phyloP scores from a whole-genome alignment of 2,888 invertebrate species.

The Periphyllus acericola region DNA sequence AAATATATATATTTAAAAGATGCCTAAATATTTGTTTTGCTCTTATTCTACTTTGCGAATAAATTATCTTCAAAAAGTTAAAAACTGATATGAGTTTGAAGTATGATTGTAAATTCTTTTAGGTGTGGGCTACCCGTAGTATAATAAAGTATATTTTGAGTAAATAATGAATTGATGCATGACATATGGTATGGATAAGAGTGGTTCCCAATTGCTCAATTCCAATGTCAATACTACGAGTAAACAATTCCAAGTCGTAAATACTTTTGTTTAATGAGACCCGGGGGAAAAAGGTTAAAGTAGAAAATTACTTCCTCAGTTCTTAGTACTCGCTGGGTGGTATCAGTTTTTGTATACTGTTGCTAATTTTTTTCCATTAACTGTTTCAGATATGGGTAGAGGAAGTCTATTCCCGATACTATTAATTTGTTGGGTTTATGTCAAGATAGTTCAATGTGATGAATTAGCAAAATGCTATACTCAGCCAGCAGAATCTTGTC shows the following conservation, averaged over 20 bases:
- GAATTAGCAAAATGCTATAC: slow-evolving; percentile 39
- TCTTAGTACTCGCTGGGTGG: neutral
- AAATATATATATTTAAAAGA: neutral
- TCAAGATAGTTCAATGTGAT: slow-evolving; percentile 24
- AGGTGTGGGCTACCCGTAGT: neutral
- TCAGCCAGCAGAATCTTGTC: slow-evolving; percentile 37
- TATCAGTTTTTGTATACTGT: neutral
- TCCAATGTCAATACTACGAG: slow-evolving; percentile 37
- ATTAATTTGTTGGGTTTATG: slow-evolving; percentile 28
- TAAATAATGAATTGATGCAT: neutral
- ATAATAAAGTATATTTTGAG: neutral
- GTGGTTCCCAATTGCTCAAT: neutral
- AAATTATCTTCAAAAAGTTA: neutral
- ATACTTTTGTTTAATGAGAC: slow-evolving; percentile 24
- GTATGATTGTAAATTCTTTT: neutral
- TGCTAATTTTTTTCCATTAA: neutral
- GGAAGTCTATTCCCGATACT: slow-evolving; percentile 5
- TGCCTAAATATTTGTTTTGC: neutral
- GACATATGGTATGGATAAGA: neutral
- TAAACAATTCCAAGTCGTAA: slow-evolving; percentile 33
- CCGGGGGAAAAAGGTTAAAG: neutral
- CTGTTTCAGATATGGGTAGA: slow-evolving; percentile 50
- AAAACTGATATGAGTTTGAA: neutral
- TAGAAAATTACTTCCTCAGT: neutral
- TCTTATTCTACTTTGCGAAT: neutral